Evolutionary conservation across 2,888 invertebrate genomes (phyloP).

Genomic region (Lomographa bimaculata): DNA sequence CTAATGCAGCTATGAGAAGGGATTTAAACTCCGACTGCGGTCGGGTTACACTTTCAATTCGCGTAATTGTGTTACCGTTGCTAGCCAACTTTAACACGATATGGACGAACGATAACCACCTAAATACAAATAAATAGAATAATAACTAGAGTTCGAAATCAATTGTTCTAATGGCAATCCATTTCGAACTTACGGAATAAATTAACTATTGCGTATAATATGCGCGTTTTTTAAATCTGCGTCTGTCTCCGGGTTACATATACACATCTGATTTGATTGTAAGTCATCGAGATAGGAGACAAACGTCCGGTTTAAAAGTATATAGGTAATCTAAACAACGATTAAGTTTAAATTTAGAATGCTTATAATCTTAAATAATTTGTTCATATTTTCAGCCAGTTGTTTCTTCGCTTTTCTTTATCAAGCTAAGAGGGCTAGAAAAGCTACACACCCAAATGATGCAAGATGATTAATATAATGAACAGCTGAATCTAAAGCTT

Average conservation of each 20-base stretch:
- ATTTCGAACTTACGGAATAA: constrained; percentile 8
- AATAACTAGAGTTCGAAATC: too few species aligned
- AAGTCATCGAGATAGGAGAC: too few species aligned
- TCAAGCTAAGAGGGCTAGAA: constrained; percentile 5
- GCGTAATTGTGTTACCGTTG: constrained; percentile 21
- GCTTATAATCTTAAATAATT: too few species aligned
- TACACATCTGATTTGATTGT: too few species aligned
- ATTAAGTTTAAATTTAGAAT: too few species aligned
- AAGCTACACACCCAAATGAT: constrained; percentile 1
- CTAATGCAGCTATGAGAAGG: constrained; percentile 21
- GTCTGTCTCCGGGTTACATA: too few species aligned
- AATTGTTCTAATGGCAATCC: too few species aligned
- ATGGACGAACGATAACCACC: constrained; percentile 18
- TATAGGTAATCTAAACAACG: too few species aligned
- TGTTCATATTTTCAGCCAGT: constrained; percentile 1
- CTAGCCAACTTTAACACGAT: constrained; percentile 17
- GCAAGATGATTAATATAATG: constrained; percentile 7
- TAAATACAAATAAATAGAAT: too few species aligned
- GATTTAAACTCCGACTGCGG: constrained; percentile 20
- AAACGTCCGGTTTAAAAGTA: too few species aligned
- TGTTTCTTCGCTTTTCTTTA: constrained; percentile 1
- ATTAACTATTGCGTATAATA: too few species aligned
- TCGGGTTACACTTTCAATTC: constrained; percentile 29
- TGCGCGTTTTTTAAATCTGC: too few species aligned
- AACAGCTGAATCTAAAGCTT: constrained; percentile 5